These are phyloP conservation scores for Tragelaphus strepsiceros DNA, from an alignment of 2,113 vertebrate genomes.

Conservation along the genomic window DNA sequence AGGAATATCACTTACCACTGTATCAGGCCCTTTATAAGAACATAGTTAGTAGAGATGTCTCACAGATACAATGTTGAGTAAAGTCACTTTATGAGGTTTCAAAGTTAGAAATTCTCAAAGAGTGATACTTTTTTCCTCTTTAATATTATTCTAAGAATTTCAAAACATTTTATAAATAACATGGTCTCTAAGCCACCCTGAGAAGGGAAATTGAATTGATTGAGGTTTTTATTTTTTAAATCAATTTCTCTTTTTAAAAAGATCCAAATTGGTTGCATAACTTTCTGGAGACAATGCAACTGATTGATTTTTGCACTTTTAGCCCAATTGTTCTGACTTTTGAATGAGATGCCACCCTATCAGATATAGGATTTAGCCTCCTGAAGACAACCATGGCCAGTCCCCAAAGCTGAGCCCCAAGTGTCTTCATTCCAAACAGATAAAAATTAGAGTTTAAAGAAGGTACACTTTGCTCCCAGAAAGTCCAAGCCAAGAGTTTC, in stretches of 20 bases:
- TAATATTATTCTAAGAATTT: constrained; percentile 10
- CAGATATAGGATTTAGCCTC: neutral
- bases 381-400: neutral
- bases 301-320: constrained; percentile 30
- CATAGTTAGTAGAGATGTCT: neutral
- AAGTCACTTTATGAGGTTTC: neutral
- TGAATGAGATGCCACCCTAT: neutral
- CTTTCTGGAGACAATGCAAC: neutral
- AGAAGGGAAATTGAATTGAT: constrained; percentile 37
- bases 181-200: constrained; percentile 10
- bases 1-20: neutral
- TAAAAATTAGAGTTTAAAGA: neutral
- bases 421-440: neutral
- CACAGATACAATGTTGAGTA: neutral
- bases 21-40: neutral
- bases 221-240: neutral
- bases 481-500: neutral
- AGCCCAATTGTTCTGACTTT: neutral
- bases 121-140: neutral
- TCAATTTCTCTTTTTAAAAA: neutral
- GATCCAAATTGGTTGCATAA: constrained; percentile 25
- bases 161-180: constrained; percentile 50
- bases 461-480: neutral
- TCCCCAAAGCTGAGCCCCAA: neutral
- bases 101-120: neutral